These are phyloP conservation scores for Sula dactylatra DNA, from an alignment of 2,113 vertebrate species.

Conservation along the genomic window DNA sequence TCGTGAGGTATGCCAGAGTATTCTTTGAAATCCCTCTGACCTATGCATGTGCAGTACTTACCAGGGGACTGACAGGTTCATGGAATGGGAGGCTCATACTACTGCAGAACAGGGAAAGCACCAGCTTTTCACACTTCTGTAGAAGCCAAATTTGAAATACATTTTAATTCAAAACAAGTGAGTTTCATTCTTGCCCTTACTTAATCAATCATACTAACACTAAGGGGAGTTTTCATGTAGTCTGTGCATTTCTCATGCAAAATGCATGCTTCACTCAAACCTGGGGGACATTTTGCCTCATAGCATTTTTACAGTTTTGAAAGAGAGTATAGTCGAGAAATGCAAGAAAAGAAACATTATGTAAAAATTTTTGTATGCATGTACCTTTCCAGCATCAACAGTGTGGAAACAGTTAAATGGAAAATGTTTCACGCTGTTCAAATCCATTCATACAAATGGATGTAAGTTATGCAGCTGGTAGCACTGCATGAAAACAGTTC, in stretches of 20 bases:
- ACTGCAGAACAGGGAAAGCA: slow-evolving; percentile 89
- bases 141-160: slow-evolving; percentile 29
- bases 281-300: rapidly evolving
- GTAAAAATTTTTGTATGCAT: not conserved
- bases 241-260: not conserved
- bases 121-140: slow-evolving; percentile 94
- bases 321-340: not conserved
- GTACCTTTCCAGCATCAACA: not conserved
- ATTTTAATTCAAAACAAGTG: not conserved
- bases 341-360: not conserved
- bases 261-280: not conserved
- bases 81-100: slow-evolving; percentile 94
- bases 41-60: slow-evolving; percentile 52
- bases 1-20: rapidly evolving
- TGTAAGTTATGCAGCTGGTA: not conserved
- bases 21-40: not conserved
- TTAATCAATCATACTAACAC: not conserved
- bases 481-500: not conserved
- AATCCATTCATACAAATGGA: not conserved
- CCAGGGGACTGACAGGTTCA: slow-evolving; percentile 94
- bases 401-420: not conserved
- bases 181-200: not conserved
- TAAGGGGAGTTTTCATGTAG: not conserved
- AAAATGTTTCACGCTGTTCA: not conserved
- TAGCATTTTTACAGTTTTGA: not conserved